Evolutionary conservation across 1,140 invertebrate species (phyloP).

Genomic region (Macrobrachium rosenbergii): DNA sequence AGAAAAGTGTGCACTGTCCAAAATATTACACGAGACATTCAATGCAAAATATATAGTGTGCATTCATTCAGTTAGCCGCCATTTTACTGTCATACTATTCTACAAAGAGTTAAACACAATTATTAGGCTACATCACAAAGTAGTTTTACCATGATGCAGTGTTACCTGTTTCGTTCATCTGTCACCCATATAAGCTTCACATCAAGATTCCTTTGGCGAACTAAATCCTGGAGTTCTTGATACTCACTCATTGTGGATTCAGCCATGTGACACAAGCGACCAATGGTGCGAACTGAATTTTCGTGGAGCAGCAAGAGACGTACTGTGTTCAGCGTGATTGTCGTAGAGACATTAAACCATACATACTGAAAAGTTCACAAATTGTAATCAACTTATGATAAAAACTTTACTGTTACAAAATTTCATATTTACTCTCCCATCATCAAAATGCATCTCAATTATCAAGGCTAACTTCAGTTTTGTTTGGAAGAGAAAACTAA

Average conservation of each 20-base stretch:
- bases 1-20: too few relatives aligned
- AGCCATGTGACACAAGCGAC: constrained; percentile 51
- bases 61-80: too few relatives aligned
- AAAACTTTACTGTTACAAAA: too few relatives aligned
- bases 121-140: too few relatives aligned
- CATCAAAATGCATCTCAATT: neutral
- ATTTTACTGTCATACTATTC: too few relatives aligned
- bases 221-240: constrained; percentile 37
- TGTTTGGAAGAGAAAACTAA: neutral
- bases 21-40: too few relatives aligned
- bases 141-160: too few relatives aligned
- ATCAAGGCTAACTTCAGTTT: neutral
- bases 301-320: constrained; percentile 29
- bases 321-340: constrained; percentile 47
- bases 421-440: neutral
- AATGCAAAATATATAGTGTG: too few relatives aligned
- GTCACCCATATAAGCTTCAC: constrained; percentile 57
- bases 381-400: too few relatives aligned
- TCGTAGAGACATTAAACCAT: constrained; percentile 61
- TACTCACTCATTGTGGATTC: constrained; percentile 47
- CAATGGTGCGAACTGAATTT: constrained; percentile 26
- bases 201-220: constrained; percentile 42
- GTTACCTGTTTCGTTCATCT: constrained; percentile 44
- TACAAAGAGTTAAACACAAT: too few relatives aligned
- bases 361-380: constrained; percentile 38